Base-by-base conservation (phyloP, 2,113 vertebrate species). In the Podilymbus podiceps region DNA sequence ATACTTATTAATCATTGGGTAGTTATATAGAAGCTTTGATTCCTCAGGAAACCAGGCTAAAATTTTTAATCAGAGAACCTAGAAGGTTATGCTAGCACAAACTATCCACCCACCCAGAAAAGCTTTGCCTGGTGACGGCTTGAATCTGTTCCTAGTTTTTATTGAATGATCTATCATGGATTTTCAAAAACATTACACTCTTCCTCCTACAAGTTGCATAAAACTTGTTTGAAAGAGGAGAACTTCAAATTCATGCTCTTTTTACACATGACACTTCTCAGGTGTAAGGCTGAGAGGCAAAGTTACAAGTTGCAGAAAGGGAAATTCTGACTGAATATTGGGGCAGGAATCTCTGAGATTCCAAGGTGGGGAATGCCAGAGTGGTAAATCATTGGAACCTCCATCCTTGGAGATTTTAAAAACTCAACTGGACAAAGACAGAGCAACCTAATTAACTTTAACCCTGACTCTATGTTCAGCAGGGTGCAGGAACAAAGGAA, bases 51-150 rank as follows among this genome's bases (percentile, higher is more conserved):
- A 18, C 8, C 14, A 56, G 17, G 25, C 24, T 69, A 20, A 44
- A 85, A 33, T 22, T 30, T 71, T 12, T 24, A 30, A 30, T 13
- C 12, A 17, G 35, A 72, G 25, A 58, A 17, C 10, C 22, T 2
- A 15, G 22, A 3, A 38, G 50, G 50, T 42, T 20, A 44, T 3
- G 3, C 18, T 19, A 52, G 27, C 12, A 33, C 33, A 28, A 77
- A 28, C 8, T 16, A 58, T 5, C 44, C 30, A 20, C 22, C 12
- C 0, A 0, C 25, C 18, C 49, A 28, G 16, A 20, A 72, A 58
- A 79, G 27, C 66, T 59, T 85, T 46, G 38, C 44, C 35, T 14
- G 14, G 44, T 9, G 22, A 78, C 8, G 25, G 12, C 44, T 23
- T 44, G 58, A 84, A 63, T 13, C n/a, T 20, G 27, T 10, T 63